Evolutionary conservation across 2,888 invertebrate species (phyloP).

Genomic region (Lysandra coridon): DNA sequence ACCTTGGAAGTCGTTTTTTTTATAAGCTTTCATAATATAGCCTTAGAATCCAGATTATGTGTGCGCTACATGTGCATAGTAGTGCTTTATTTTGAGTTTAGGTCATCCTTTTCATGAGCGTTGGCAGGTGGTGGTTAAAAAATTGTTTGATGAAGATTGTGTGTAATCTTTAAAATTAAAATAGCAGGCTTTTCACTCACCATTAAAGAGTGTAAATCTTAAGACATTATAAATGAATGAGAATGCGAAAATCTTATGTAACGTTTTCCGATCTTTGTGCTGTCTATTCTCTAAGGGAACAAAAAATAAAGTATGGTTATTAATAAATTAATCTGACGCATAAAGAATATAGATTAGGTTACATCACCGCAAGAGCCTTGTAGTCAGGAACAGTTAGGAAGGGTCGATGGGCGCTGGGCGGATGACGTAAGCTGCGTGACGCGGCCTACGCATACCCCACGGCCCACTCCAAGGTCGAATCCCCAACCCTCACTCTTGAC

Average conservation of each 20-base stretch:
- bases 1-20: too few species aligned
- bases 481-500: conserved; percentile 63
- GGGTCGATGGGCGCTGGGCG: conserved; percentile 45
- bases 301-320: neutral
- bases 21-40: neutral
- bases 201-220: neutral
- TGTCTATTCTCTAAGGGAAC: neutral
- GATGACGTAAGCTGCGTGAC: conserved; percentile 68
- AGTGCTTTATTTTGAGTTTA: neutral
- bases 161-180: neutral
- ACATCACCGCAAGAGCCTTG: neutral
- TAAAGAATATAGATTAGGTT: conserved; percentile 10
- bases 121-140: neutral
- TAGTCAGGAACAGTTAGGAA: conserved; percentile 52
- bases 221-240: neutral
- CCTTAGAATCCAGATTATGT: neutral
- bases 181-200: neutral
- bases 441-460: conserved; percentile 49
- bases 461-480: conserved; percentile 56
- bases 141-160: neutral
- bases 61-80: neutral
- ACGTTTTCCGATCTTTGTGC: neutral
- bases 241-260: neutral
- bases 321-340: conserved; percentile 7
- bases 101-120: neutral